Conservation (phyloP, 30 jellyfish, hydroid and myxozoan species). For the Pelagia noctiluca region DNA sequence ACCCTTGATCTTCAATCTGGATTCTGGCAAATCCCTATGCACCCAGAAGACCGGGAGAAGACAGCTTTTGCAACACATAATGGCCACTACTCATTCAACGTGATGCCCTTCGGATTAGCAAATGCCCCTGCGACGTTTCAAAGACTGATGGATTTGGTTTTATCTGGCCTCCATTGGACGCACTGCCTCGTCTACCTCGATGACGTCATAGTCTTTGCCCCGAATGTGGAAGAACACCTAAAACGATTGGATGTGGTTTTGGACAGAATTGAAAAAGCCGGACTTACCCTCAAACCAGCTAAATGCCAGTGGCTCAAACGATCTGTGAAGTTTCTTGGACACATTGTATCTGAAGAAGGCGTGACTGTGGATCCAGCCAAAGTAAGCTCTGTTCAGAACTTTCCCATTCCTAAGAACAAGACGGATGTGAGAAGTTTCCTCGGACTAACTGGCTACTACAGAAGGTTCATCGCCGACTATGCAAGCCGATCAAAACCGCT, state of each 20-base stretch:
- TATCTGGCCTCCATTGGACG: conserved; percentile 47
- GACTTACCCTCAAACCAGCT: conserved; percentile 40
- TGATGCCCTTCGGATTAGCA: conserved; percentile 71
- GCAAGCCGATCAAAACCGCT: conserved; percentile 46
- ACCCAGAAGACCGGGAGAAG: conserved; percentile 32
- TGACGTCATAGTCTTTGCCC: conserved; percentile 66
- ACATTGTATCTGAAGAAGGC: conserved; percentile 33
- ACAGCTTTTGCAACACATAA: conserved; percentile 70
- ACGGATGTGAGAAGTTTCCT: conserved; percentile 38
- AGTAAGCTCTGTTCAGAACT: conserved; percentile 29
- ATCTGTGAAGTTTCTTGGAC: conserved; percentile 50
- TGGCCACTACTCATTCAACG: conserved; percentile 60
- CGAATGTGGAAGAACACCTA: conserved; percentile 53
- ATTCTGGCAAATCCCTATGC: conserved; percentile 60
- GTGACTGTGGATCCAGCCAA: conserved; percentile 55
- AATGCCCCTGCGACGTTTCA: conserved; percentile 79
- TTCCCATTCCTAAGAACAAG: conserved; percentile 55
- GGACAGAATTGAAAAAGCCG: conserved; percentile 16
- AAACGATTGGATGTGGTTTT: conserved; percentile 33
- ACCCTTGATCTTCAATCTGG: conserved; percentile 71
- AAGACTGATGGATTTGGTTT: conserved; percentile 59
- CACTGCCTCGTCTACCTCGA: conserved; percentile 69
- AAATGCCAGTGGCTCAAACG: conserved; percentile 38
- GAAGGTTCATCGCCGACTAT: conserved; percentile 38
- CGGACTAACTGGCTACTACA: conserved; percentile 64